Conservation (phyloP, 2,888 invertebrate species). For the Mamestra brassicae region DNA sequence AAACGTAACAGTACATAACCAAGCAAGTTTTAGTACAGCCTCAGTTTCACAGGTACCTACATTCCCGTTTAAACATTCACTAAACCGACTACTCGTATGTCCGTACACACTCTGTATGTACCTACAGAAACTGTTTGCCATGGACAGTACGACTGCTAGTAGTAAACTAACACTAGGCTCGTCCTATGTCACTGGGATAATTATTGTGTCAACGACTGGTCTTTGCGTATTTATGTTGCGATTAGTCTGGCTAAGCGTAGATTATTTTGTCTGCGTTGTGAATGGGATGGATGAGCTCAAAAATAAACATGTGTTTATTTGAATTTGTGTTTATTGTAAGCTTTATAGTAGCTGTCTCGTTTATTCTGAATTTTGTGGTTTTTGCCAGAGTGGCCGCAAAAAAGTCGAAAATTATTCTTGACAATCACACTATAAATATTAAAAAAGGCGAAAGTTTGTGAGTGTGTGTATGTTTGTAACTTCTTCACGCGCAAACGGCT, state of each 20-base stretch:
- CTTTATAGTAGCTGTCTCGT: not conserved
- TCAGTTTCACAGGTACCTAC: not conserved
- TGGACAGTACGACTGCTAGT: slow-evolving; percentile 41
- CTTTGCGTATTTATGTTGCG: slow-evolving; percentile 53
- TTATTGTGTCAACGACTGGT: slow-evolving; percentile 53
- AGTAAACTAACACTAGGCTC: slow-evolving; percentile 41
- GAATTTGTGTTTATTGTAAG: not conserved
- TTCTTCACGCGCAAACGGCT: too few species aligned
- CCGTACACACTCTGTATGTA: slow-evolving; percentile 14
- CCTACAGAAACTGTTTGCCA: slow-evolving; percentile 34
- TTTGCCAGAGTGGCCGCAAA: not conserved
- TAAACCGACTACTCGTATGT: not conserved
- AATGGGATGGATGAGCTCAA: slow-evolving; percentile 9
- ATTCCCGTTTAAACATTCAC: slow-evolving; percentile 20
- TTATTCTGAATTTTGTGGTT: not conserved
- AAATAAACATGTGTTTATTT: slow-evolving; percentile 8
- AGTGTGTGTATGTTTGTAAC: too few species aligned
- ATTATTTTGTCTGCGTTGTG: slow-evolving; percentile 26
- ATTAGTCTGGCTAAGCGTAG: slow-evolving; percentile 33
- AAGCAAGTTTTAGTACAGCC: not conserved
- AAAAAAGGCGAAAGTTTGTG: too few species aligned
- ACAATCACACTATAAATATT: too few species aligned
- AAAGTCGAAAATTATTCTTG: not conserved
- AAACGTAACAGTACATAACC: not conserved
- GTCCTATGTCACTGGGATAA: slow-evolving; percentile 38